Base-by-base conservation (phyloP, 2,888 invertebrate species). In the Oscheius sp. region DNA sequence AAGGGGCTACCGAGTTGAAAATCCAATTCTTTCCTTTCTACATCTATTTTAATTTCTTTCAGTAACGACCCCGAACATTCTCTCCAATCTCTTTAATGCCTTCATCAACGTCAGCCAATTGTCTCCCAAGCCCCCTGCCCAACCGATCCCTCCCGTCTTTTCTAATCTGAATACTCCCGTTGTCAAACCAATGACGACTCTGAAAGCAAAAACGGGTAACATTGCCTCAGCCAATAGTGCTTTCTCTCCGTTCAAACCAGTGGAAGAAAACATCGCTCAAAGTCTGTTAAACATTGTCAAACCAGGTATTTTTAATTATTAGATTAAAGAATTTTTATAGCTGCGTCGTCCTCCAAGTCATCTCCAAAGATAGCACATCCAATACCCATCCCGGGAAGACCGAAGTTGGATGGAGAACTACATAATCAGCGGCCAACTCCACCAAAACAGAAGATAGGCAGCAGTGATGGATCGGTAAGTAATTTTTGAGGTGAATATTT, bases 401-500 rank as follows among this genome's bases (percentile, higher is more conserved):
- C 67, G 36, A 38, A 47, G 26, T 24, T 41, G 28, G 36, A 26
- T n/a, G 17, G 30, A n/a, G 20, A 38, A 17, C 50, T 17, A 9
- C 17, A 49, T 62, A 20, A 36, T 6, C 56, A 57, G 14, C n/a
- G 44, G 17, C 33, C 45, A 28, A 57, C 49, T 36, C 66, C 56
- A 30, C 67, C 49, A 17, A 38, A 41, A 36, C 56, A 26, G 44
- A 62, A 51, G 50, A 49, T 67, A n/a, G 36, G 51, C 5, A 9
- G 32, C 24, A 67, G 62, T 26, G 61, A 67, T 20, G 51, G 62
- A 4, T 67, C 67, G 26, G 67, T 67, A 9, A 32, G 67, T 67
- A n/a, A 28, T 30, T 20, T 28, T 59, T 24, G 12, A 6, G 17
- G 20, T 20, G 14, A 8, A 5, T 22, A 30, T 6, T 54, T 26